Evolutionary conservation across 2,113 vertebrate genomes (phyloP).

Genomic region (Pitta sordida): DNA sequence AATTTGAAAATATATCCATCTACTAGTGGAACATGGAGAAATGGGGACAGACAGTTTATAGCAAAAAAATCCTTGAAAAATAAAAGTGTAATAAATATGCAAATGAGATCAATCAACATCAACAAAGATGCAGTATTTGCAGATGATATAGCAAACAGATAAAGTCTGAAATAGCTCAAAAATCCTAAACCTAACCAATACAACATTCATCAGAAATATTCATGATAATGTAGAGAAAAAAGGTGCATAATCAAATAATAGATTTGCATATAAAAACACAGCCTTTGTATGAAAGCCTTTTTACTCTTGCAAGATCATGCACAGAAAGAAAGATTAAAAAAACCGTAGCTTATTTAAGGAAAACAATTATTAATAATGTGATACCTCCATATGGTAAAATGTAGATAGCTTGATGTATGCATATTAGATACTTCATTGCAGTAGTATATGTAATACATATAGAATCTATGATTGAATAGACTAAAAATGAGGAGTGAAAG

Average conservation of each 20-base stretch:
- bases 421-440: slow-evolving; percentile 22
- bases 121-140: slow-evolving; percentile 67
- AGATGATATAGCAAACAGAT: slow-evolving; percentile 67
- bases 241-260: slow-evolving; percentile 69
- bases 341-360: slow-evolving; percentile 36
- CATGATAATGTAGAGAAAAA: slow-evolving; percentile 67
- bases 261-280: slow-evolving; percentile 73
- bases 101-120: slow-evolving; percentile 73
- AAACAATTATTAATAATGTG: slow-evolving; percentile 55
- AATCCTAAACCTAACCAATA: slow-evolving; percentile 70
- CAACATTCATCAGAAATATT: slow-evolving; percentile 75
- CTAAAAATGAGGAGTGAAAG: background rate
- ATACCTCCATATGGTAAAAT: slow-evolving; percentile 42
- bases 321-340: slow-evolving; percentile 35
- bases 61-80: slow-evolving; percentile 70
- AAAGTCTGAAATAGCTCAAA: slow-evolving; percentile 70
- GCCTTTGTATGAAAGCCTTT: slow-evolving; percentile 37
- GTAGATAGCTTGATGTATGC: slow-evolving; percentile 17
- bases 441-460: background rate
- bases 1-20: slow-evolving; percentile 61
- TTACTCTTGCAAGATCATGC: slow-evolving; percentile 27
- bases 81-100: slow-evolving; percentile 70
- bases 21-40: slow-evolving; percentile 49
- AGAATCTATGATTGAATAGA: background rate
- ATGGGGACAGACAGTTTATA: slow-evolving; percentile 41